phyloP scores from a whole-genome alignment of 2,888 invertebrate genomes.

The Hemithea aestivaria region DNA sequence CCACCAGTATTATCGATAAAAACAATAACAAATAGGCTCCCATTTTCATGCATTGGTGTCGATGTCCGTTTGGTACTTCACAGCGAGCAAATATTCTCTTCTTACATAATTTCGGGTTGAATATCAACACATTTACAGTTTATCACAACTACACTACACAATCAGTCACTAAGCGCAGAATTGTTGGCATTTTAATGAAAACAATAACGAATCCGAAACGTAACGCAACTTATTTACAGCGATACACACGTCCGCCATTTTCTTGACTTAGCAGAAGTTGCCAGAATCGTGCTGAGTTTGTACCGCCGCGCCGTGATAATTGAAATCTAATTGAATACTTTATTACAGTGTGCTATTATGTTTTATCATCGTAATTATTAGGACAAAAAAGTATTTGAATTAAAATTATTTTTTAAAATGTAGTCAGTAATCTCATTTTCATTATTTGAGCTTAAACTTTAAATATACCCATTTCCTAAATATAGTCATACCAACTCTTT shows the following conservation, averaged over 20 bases:
- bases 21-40: constrained; percentile 70
- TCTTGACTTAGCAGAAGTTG: constrained; percentile 32
- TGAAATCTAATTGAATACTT: background rate
- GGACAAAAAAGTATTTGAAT: too few species aligned
- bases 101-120: constrained; percentile 62
- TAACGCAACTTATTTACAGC: constrained; percentile 56
- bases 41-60: constrained; percentile 73
- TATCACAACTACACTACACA: constrained; percentile 40
- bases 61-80: constrained; percentile 52
- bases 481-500: too few species aligned
- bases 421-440: too few species aligned
- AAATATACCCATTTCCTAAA: too few species aligned
- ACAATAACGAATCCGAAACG: constrained; percentile 40
- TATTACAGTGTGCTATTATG: too few species aligned
- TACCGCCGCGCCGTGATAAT: too few species aligned
- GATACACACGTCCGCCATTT: constrained; percentile 64
- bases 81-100: constrained; percentile 44
- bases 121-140: constrained; percentile 38
- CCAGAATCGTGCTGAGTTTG: background rate
- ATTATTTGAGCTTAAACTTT: too few species aligned
- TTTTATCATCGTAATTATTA: too few species aligned
- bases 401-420: too few species aligned
- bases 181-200: constrained; percentile 49
- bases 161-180: constrained; percentile 40
- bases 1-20: constrained; percentile 49